Base-by-base conservation (phyloP, 37 sponge, comb jelly and placozoan genomes). In the Tethya wilhelma region DNA sequence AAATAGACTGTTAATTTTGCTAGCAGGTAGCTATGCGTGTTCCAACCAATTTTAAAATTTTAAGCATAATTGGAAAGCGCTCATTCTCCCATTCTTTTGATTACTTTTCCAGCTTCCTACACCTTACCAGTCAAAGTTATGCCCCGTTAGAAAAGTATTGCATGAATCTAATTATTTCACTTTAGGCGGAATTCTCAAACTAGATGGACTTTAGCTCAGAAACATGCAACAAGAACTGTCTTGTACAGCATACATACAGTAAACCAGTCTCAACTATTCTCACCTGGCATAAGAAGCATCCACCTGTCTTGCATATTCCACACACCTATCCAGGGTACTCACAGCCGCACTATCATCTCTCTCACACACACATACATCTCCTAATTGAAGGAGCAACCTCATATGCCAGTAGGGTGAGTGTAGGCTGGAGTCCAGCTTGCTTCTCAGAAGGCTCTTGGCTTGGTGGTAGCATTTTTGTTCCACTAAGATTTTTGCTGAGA, bases 341-440 rank as follows among this genome's bases (percentile, higher is more conserved):
- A 86, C 37, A 26, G 78, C 78, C n/a, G 63, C 56, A 7, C 70
- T 44, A 12, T 39, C 72, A 74, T 91, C 91, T 38, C 77, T 66
- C 84, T 91, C 91, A 59, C 67, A 66, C 34, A 73, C 65, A 29
- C 60, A 19, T 23, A 85, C 38, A 34, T 79, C 75, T 45, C 59
- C 75, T 1, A 75, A 41, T 49, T 75, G 75, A 9, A 75, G 75
- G 26, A 75, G 75, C 42, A 75, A 59, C 37, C 75, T 44, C 8
- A 79, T 41, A 76, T 91, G 78, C 91, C 91, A 91, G 78, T 91
- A 91, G 0, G 91, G 91, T 30, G 39, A 65, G 46, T 34, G 67
- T 31, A 60, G 1, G 37, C 81, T 45, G 63, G 73, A 32, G 4
- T 91, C 91, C 74, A 91, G 56, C 17, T 69, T 39, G 30, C 83